A percentile compares a stretch with the other conserved stretches of the same genome.
Conservation (phyloP, 1,140 invertebrate genomes). For the Diabrotica undecimpunctata region DNA sequence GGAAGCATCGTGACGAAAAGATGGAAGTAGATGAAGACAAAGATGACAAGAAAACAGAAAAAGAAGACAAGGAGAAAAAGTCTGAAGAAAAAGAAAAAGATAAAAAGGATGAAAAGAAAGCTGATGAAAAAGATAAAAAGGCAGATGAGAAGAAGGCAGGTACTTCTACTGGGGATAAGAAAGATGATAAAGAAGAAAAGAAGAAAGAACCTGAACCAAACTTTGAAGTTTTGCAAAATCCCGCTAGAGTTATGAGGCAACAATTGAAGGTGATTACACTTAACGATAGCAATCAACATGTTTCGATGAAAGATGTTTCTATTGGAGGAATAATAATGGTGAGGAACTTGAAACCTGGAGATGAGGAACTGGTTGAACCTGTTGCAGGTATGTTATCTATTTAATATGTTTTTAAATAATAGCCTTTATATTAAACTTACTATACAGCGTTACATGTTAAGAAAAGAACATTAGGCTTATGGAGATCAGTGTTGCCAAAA, state of each 20-base stretch:
- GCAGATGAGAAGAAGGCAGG: conserved; percentile 44
- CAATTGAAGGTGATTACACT: conserved; percentile 86
- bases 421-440: no score
- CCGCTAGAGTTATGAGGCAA: conserved; percentile 88
- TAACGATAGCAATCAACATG: conserved; percentile 75
- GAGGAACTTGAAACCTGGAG: conserved; percentile 73
- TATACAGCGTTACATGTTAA: no score
- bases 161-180: conserved; percentile 47
- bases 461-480: no score
- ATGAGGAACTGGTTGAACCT: conserved; percentile 89
- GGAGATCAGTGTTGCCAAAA: no score
- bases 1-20: conserved; percentile 54
- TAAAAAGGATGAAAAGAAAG: conserved; percentile 38
- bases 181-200: conserved; percentile 57
- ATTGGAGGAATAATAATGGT: conserved; percentile 97
- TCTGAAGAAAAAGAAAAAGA: conserved; percentile 44
- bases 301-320: conserved; percentile 83
- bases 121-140: conserved; percentile 46
- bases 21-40: conserved; percentile 49
- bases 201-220: conserved; percentile 82
- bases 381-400: conserved; percentile 58
- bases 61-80: conserved; percentile 51
- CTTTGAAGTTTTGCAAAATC: conserved; percentile 92
- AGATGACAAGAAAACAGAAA: conserved; percentile 4
- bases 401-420: neutral